A percentile compares a stretch with the other conserved stretches of the same genome.
Conservation (phyloP, 2,797 vertebrate genomes). For the Xiphophorus birchmanni region DNA sequence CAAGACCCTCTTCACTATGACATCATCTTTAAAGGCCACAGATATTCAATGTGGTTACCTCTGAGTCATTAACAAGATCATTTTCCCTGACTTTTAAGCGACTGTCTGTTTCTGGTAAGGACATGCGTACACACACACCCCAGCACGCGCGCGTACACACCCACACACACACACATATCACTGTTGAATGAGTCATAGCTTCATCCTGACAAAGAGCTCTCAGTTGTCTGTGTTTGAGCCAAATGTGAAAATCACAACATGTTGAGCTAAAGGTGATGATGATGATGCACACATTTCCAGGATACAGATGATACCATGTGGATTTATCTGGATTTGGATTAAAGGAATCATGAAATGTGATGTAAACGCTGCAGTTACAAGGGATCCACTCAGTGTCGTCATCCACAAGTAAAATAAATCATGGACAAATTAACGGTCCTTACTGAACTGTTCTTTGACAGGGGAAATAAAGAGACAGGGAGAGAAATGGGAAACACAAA, state of each 20-base stretch:
- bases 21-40: conserved; percentile 55
- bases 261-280: conserved; percentile 24
- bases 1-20: conserved; percentile 56
- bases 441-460: conserved; percentile 6
- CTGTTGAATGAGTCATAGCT: conserved; percentile 53
- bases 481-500: conserved; percentile 18
- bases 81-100: conserved; percentile 47
- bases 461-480: conserved; percentile 20
- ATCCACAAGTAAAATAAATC: conserved; percentile 20
- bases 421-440: neutral
- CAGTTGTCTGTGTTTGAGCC: conserved; percentile 39
- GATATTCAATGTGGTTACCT: conserved; percentile 34
- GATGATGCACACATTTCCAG: conserved; percentile 21
- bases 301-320: conserved; percentile 28
- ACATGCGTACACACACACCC: conserved; percentile 14
- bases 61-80: conserved; percentile 60
- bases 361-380: conserved; percentile 5
- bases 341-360: conserved; percentile 20
- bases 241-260: conserved; percentile 19
- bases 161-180: conserved; percentile 1
- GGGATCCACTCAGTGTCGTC: conserved; percentile 8
- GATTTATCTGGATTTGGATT: conserved; percentile 38
- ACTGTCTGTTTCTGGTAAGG: conserved; percentile 30
- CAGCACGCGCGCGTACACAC: neutral
- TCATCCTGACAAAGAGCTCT: conserved; percentile 52